Evolutionary conservation across 2,113 vertebrate genomes (phyloP), one percentile per base, ranked within the genome.

Genomic region (Heterochromis multidens): DNA sequence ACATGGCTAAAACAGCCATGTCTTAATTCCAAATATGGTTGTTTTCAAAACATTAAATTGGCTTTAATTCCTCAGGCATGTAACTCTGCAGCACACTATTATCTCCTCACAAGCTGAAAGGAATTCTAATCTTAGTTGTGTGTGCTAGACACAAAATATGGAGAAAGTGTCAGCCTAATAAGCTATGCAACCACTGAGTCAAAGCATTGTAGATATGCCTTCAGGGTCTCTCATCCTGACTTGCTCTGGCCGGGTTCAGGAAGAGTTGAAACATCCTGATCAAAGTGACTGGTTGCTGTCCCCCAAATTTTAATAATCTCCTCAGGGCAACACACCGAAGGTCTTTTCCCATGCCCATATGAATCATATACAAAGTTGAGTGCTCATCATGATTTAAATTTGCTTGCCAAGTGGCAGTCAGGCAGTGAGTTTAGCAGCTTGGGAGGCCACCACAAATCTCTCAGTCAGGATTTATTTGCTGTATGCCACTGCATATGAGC

Each of bases 381-480:
- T 19, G 79, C 61, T 81, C 54, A 37, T 65, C 21, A 16, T 25
- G 9, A 62, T 87, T 90, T 86, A 46, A 79, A 63, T 87, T 88
- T 46, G 1, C 61, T 58, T 3, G 4, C 63, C 81, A 80, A 84
- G 85, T 74, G 27, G 70, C 79, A 49, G 72, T 58, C 21, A 57
- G 74, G 29, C 76, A 31, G 82, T 63, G 60, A 57, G 77, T 87
- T 79, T 31, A 77, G 83, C 93, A 89, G 57, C 90, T 70, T 92
- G 93, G 92, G 93, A 92, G 93, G 93, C 79, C 88, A 60, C 88
- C 89, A 35, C 93, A 91, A 87, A 93, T 94, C 93, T 94, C 87
- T 94, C 91, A 91, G 79, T 79, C n/a, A 6, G 11, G 67, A 86
- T 94, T 94, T 94, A 93, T 95, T 94, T 94, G 62, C 83, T 81